Conservation (phyloP, 2,113 vertebrate genomes). For the Eptatretus burgeri region DNA sequence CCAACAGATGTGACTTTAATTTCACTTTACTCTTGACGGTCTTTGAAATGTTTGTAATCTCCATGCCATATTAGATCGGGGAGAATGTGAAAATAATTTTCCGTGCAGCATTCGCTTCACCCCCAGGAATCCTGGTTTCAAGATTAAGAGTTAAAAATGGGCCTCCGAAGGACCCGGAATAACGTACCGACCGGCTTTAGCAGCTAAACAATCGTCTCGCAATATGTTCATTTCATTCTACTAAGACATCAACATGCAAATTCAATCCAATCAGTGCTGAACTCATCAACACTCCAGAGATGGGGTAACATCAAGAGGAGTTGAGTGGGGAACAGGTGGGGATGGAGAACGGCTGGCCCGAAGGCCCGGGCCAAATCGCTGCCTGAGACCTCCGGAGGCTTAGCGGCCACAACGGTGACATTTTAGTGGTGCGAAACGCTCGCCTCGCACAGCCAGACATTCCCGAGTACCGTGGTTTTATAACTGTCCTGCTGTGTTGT, state of each 20-base stretch:
- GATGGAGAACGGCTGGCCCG: too few relatives aligned
- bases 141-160: background rate
- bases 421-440: too few relatives aligned
- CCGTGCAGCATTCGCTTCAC: background rate
- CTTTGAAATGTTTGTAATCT: background rate
- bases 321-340: too few relatives aligned
- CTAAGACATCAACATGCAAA: constrained; percentile 6
- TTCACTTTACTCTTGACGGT: constrained; percentile 1
- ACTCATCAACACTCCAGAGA: background rate
- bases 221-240: constrained; percentile 4
- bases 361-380: too few relatives aligned
- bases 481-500: too few relatives aligned
- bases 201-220: background rate
- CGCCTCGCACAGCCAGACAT: too few relatives aligned
- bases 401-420: too few relatives aligned
- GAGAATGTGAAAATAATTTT: constrained; percentile 5
- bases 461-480: too few relatives aligned
- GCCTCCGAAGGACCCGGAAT: background rate
- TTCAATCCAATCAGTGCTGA: constrained; percentile 3
- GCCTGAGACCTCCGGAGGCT: too few relatives aligned
- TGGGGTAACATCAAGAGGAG: too few relatives aligned
- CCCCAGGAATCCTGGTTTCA: background rate
- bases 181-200: background rate
- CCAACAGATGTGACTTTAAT: background rate
- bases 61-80: constrained; percentile 2